These are phyloP conservation scores for Rhinichthys osculus DNA, from an alignment of 2,797 vertebrate genomes.

Conservation along the genomic window DNA sequence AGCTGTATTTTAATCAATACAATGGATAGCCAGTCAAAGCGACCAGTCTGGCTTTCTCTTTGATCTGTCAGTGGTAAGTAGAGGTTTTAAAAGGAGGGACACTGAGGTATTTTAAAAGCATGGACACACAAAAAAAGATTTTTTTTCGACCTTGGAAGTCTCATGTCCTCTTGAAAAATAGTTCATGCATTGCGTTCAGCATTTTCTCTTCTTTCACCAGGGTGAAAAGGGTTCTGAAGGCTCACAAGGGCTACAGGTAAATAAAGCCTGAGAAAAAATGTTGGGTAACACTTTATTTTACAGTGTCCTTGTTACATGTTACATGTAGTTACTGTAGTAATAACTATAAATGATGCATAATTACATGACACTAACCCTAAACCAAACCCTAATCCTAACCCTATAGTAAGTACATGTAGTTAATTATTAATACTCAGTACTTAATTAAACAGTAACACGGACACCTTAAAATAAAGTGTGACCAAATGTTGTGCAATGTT, in stretches of 20 bases:
- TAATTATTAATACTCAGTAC: too few species aligned
- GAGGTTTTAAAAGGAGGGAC: background rate
- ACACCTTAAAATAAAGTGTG: too few species aligned
- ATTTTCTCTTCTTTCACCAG: conserved; percentile 67
- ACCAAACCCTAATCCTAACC: too few species aligned
- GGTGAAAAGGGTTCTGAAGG: conserved; percentile 83
- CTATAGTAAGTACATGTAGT: too few species aligned
- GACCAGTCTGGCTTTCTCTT: background rate
- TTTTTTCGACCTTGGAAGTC: conserved; percentile 18
- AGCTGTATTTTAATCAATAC: background rate
- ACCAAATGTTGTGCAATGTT: background rate
- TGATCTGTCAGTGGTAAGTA: conserved; percentile 3
- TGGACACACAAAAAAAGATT: background rate
- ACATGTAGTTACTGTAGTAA: too few species aligned
- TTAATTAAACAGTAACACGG: too few species aligned
- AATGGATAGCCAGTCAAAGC: conserved; percentile 9
- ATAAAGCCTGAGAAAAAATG: background rate
- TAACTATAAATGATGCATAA: too few species aligned
- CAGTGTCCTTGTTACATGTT: too few species aligned
- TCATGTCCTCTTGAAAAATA: background rate
- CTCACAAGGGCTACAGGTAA: conserved; percentile 87
- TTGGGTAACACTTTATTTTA: too few species aligned
- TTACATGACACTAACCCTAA: too few species aligned
- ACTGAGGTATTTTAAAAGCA: too few species aligned
- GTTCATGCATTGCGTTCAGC: background rate